Base-by-base conservation (phyloP, 2,113 vertebrate genomes). In the Lathamus discolor region DNA sequence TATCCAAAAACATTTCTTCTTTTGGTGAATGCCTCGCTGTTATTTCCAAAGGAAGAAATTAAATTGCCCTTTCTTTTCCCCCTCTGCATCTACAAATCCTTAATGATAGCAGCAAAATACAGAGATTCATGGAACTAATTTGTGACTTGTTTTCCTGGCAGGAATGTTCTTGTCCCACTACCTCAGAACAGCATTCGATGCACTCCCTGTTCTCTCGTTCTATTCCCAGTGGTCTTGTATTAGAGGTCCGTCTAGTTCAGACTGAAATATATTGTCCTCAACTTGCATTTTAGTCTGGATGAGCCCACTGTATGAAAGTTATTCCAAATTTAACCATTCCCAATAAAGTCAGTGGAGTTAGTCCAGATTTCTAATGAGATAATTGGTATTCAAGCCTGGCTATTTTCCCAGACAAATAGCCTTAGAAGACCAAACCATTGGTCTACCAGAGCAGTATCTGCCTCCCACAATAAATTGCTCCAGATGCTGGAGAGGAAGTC, bases 31-130 rank as follows among this genome's bases (percentile, higher is more conserved):
- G 76, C 24, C 76, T 66, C 23, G 17, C n/a, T 54, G 15, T 90
- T 67, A 49, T 73, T 92, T 83, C 75, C 43, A 46, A 52, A 31
- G 39, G 25, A 77, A 95, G 83, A 83, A 93, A 94, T 96, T 77
- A 16, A 81, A 41, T 33, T 77, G 88, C 80, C 24, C 49, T 94
- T 74, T 80, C 70, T 59, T 35, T 78, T 77, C 19, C 3, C 13
- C 29, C 86, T 92, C 76, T 57, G 1, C 67, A 76, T 79, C 94
- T 78, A 90, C 88, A 96, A 88, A 86, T 88, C 86, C 44, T 69
- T 91, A 86, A 77, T 41, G 69, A 52, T 81, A 89, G 73, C 90
- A 90, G 78, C 79, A 87, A 55, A 59, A 70, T 41, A 44, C 5
- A 28, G 59, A 61, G 64, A 48, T 91, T 78, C 84, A 84, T 27